Percentiles rank a stretch among this genome's conserved stretches.
phyloP scores from a whole-genome alignment of 2,797 vertebrate genomes.

The Spondyliosoma cantharus region DNA sequence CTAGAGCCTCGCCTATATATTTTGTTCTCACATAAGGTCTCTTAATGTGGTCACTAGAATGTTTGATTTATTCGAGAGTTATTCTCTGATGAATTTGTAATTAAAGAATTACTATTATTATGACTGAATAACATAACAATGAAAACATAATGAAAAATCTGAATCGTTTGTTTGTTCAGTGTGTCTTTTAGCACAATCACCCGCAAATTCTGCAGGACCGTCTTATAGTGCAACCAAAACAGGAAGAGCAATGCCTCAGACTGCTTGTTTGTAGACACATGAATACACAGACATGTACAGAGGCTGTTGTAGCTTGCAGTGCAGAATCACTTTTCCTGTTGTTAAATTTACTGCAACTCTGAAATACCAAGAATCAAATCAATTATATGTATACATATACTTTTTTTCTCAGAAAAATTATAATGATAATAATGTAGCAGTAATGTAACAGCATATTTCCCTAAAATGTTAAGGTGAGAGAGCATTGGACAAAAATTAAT shows the following conservation, averaged over 20 bases:
- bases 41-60: constrained; percentile 1
- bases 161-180: constrained; percentile 6
- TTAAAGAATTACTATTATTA: neutral
- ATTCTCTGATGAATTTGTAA: neutral
- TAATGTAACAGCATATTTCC: neutral
- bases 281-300: constrained; percentile 45
- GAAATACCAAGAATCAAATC: constrained; percentile 24
- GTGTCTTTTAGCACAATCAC: constrained; percentile 34
- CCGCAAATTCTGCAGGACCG: constrained; percentile 65
- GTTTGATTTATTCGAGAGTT: neutral
- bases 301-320: constrained; percentile 50
- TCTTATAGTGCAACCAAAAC: constrained; percentile 63
- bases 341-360: constrained; percentile 36
- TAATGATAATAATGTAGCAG: too few relatives aligned
- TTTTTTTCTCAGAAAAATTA: constrained; percentile 2
- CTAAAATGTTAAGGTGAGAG: constrained; percentile 16
- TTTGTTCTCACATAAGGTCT: neutral
- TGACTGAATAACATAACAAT: neutral
- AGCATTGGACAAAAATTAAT: constrained; percentile 29
- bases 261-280: constrained; percentile 65
- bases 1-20: constrained; percentile 4
- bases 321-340: constrained; percentile 67
- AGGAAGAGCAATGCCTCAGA: constrained; percentile 68
- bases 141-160: constrained; percentile 7
- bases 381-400: neutral